Conservation (phyloP, 2,888 invertebrate genomes). For the Phyllotreta cruciferae region DNA sequence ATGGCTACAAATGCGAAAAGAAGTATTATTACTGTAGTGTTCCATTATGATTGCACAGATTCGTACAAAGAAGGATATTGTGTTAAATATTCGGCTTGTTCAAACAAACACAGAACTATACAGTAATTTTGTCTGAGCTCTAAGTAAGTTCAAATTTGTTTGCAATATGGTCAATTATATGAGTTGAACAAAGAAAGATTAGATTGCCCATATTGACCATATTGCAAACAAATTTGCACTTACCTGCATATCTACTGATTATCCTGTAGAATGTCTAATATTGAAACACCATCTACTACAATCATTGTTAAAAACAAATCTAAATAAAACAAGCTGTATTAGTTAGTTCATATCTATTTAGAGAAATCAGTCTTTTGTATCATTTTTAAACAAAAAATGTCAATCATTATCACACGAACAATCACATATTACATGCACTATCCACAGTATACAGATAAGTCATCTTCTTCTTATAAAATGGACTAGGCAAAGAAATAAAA, state of each 20-base stretch:
- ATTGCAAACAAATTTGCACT: no score
- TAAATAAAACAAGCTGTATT: constrained; percentile 5
- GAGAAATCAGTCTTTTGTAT: constrained; percentile 60
- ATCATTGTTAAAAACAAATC: background rate
- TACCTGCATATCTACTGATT: no score
- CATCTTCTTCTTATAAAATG: constrained; percentile 25
- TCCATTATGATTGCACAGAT: constrained; percentile 4
- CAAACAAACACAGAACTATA: no score
- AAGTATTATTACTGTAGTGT: constrained; percentile 56
- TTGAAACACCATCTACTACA: no score
- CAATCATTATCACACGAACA: constrained; percentile 57
- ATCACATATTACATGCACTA: constrained; percentile 56
- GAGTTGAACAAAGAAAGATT: no score
- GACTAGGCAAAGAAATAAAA: constrained; percentile 18
- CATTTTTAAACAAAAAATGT: constrained; percentile 53
- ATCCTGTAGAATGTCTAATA: no score
- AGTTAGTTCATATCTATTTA: constrained; percentile 39
- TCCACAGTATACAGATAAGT: constrained; percentile 44
- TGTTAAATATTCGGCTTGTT: background rate
- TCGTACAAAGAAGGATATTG: background rate
- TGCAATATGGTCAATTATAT: no score
- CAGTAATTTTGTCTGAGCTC: no score
- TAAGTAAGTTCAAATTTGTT: no score
- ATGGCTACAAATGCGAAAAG: constrained; percentile 70
- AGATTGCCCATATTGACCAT: no score